Conservation (phyloP, 2,797 vertebrate genomes). For the Gobionotothen gibberifrons region DNA sequence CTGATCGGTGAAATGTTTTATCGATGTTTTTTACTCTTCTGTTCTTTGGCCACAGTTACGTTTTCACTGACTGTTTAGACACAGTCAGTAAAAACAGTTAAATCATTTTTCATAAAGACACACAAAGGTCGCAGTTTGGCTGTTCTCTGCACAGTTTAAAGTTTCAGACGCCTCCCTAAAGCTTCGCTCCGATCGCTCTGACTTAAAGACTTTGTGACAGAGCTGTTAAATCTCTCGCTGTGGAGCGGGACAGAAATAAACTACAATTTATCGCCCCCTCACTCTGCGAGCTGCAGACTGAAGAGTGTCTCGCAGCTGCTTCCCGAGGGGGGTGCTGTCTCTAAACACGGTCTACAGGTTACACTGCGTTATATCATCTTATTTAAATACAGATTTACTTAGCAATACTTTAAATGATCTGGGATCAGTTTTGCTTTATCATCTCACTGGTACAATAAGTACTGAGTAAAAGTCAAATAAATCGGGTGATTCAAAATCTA, state of each 20-base stretch:
- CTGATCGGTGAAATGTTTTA: no score
- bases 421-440: neutral
- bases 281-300: conserved; percentile 14
- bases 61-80: neutral
- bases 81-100: neutral
- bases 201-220: conserved; percentile 24
- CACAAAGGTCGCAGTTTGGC: neutral
- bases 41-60: no score
- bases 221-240: conserved; percentile 31
- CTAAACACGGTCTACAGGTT: conserved; percentile 5
- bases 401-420: neutral
- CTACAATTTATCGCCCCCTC: conserved; percentile 37
- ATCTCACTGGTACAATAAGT: no score
- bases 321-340: conserved; percentile 5
- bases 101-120: neutral
- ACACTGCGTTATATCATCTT: conserved; percentile 7
- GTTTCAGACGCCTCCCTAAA: neutral
- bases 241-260: conserved; percentile 59
- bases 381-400: neutral
- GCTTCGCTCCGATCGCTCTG: neutral
- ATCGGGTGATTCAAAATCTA: neutral
- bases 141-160: neutral
- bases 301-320: conserved; percentile 49
- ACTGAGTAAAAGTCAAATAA: no score
- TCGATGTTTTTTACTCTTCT: no score